A percentile compares a stretch with the other conserved stretches of the same genome.
These are phyloP conservation scores for Sycophaga agraensis DNA, from an alignment of 1,140 invertebrate genomes.

Conservation along the genomic window DNA sequence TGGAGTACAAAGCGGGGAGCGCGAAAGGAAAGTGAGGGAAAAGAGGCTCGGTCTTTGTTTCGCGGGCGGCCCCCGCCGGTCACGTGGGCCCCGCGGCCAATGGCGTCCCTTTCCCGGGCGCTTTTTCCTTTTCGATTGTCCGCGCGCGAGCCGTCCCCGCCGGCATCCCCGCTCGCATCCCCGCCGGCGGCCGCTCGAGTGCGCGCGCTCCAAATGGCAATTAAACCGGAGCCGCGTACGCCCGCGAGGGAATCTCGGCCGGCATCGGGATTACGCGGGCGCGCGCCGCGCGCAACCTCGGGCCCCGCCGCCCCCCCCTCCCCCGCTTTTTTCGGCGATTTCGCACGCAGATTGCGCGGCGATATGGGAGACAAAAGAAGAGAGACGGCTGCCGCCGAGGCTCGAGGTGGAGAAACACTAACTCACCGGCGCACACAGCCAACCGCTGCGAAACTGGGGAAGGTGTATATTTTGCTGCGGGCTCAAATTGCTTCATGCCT, in stretches of 20 bases:
- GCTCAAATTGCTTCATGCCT: conserved; percentile 32
- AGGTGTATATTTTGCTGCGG: conserved; percentile 27
- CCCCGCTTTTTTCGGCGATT: conserved; percentile 24
- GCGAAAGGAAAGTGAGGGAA: neutral
- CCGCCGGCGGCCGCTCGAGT: no score
- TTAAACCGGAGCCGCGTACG: conserved; percentile 14
- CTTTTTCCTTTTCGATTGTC: conserved; percentile 12
- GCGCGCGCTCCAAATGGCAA: conserved; percentile 11
- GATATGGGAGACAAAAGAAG: conserved; percentile 22
- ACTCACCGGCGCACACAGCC: neutral
- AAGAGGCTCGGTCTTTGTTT: neutral
- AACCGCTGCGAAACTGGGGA: conserved; percentile 1
- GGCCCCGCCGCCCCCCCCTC: no score
- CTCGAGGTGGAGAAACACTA: conserved; percentile 5
- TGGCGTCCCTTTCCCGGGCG: conserved; percentile 16
- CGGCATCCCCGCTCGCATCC: neutral
- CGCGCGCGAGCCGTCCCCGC: no score
- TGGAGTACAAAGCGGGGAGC: neutral
- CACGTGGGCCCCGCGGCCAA: conserved; percentile 9
- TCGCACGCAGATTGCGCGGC: conserved; percentile 14
- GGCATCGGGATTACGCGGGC: neutral
- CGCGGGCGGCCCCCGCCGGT: no score
- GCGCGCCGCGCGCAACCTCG: neutral
- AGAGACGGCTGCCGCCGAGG: neutral
- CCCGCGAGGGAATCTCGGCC: neutral